Conservation (phyloP, 2,113 vertebrate species). For the Myrmophylax atrothorax region DNA sequence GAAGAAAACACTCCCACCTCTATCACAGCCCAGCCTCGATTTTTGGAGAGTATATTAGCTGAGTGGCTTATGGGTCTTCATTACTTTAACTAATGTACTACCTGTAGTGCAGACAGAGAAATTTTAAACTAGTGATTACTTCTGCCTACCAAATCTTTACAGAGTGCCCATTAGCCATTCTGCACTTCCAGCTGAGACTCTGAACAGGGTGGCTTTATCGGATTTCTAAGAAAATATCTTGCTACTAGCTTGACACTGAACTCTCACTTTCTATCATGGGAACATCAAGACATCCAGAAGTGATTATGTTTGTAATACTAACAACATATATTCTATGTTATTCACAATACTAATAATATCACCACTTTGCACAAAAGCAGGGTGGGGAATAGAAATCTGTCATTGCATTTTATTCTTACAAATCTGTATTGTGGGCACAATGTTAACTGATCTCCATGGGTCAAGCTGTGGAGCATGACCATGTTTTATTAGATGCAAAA, state of each 20-base stretch:
- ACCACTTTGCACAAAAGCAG: neutral
- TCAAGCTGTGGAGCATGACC: neutral
- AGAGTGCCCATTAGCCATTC: neutral
- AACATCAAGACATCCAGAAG: neutral
- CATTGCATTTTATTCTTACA: neutral
- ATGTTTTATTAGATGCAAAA: neutral
- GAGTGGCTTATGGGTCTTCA: conserved; percentile 66
- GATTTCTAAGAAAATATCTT: neutral
- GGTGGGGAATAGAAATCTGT: neutral
- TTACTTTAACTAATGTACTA: conserved; percentile 75
- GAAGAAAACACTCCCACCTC: conserved; percentile 71
- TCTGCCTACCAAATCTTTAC: conserved; percentile 42
- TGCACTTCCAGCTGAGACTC: neutral
- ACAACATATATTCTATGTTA: neutral
- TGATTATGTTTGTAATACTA: neutral
- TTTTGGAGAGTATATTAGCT: conserved; percentile 57
- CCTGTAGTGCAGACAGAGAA: conserved; percentile 51
- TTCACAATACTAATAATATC: neutral
- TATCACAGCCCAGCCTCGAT: conserved; percentile 38
- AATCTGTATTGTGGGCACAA: neutral
- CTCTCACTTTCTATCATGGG: neutral
- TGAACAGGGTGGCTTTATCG: neutral
- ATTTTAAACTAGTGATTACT: conserved; percentile 61
- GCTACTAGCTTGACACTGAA: neutral
- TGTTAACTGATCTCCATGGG: neutral